These are phyloP conservation scores for Pangasius djambal DNA, from an alignment of 2,797 vertebrate species.

Conservation along the genomic window DNA sequence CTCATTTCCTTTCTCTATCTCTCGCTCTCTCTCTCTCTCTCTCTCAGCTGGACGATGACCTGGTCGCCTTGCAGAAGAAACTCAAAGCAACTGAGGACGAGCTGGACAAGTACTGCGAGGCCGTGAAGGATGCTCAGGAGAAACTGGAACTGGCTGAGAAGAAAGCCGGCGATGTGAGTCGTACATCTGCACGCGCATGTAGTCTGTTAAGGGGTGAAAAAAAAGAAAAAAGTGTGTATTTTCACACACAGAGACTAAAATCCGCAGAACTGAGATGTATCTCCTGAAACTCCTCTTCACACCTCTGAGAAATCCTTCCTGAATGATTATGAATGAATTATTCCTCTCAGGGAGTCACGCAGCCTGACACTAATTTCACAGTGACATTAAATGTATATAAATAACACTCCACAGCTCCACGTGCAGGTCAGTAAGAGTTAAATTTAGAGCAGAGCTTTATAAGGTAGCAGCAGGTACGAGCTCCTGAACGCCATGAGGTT, in stretches of 20 bases:
- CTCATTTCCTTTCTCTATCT: slow-evolving; percentile 22
- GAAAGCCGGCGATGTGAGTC: slow-evolving; percentile 90
- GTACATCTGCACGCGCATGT: background rate
- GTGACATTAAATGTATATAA: background rate
- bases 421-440: slow-evolving; percentile 35
- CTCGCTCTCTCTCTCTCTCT: background rate
- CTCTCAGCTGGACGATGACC: slow-evolving; percentile 93
- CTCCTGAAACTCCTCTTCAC: background rate
- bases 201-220: background rate
- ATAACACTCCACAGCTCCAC: background rate
- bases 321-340: background rate
- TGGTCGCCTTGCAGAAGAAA: slow-evolving; percentile 96
- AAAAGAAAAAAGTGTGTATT: slow-evolving; percentile 69
- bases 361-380: background rate
- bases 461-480: slow-evolving; percentile 49
- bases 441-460: slow-evolving; percentile 60
- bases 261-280: background rate
- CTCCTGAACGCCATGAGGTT: slow-evolving; percentile 30
- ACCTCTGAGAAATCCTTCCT: background rate
- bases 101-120: slow-evolving; percentile 98
- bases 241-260: background rate
- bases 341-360: background rate
- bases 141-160: slow-evolving; percentile 98
- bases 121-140: slow-evolving; percentile 99
- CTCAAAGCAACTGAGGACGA: slow-evolving; percentile 97